A percentile compares a stretch with the other conserved stretches of the same genome.
Evolutionary conservation across 2,888 invertebrate species (phyloP).

Genomic region (Ennomos erosarius): DNA sequence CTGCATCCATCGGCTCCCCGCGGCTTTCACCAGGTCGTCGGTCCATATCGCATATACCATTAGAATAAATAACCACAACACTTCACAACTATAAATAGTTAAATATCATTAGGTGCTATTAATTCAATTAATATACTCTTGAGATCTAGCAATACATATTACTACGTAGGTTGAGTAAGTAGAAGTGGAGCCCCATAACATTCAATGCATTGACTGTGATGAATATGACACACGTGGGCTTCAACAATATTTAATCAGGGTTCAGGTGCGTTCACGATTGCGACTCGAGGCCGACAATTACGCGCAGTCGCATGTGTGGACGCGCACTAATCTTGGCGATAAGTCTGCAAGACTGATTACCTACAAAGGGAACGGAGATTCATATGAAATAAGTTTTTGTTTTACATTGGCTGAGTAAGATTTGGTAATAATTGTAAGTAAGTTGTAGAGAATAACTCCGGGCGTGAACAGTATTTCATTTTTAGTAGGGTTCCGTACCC

Average conservation of each 20-base stretch:
- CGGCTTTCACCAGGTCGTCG: too few relatives aligned
- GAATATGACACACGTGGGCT: constrained; percentile 20
- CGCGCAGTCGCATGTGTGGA: constrained; percentile 37
- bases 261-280: constrained; percentile 65
- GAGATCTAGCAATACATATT: too few relatives aligned
- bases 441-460: too few relatives aligned
- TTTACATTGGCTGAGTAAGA: not conserved
- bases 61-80: too few relatives aligned
- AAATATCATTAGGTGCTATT: too few relatives aligned
- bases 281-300: constrained; percentile 58
- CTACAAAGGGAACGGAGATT: not conserved
- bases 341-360: constrained; percentile 30
- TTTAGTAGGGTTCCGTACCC: too few relatives aligned
- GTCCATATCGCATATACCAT: too few relatives aligned
- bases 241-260: constrained; percentile 60
- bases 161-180: not conserved
- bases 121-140: too few relatives aligned
- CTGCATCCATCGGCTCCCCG: too few relatives aligned
- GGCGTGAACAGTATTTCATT: too few relatives aligned
- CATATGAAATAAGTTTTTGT: not conserved
- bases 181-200: not conserved
- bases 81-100: too few relatives aligned
- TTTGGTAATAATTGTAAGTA: too few relatives aligned
- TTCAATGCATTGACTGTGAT: constrained; percentile 15
- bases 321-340: constrained; percentile 31